A percentile compares a stretch with the other conserved stretches of the same genome.
phyloP scores from a whole-genome alignment of 1,140 invertebrate genomes.

The Drosophila tropicalis region DNA sequence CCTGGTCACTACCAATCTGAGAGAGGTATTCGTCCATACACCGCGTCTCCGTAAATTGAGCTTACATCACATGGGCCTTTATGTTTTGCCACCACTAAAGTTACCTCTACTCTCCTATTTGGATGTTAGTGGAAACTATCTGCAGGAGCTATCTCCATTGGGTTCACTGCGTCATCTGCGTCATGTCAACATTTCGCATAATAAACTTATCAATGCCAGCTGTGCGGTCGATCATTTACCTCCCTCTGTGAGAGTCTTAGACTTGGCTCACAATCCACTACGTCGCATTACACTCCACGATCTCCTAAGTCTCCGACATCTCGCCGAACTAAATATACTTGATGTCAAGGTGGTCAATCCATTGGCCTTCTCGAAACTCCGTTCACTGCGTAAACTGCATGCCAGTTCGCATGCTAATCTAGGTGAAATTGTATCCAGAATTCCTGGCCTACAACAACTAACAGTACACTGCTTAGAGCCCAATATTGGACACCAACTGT shows the following conservation, averaged over 20 bases:
- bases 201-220: slow-evolving; percentile 84
- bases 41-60: slow-evolving; percentile 90
- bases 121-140: slow-evolving; percentile 82
- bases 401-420: slow-evolving; percentile 74
- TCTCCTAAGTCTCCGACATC: slow-evolving; percentile 63
- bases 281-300: slow-evolving; percentile 75
- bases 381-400: slow-evolving; percentile 82
- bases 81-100: slow-evolving; percentile 89
- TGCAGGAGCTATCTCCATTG: slow-evolving; percentile 83
- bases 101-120: slow-evolving; percentile 86
- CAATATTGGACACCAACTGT: slow-evolving; percentile 88
- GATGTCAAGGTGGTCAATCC: slow-evolving; percentile 79
- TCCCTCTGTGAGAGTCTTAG: slow-evolving; percentile 67
- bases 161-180: slow-evolving; percentile 85
- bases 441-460: slow-evolving; percentile 86
- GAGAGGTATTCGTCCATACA: slow-evolving; percentile 94
- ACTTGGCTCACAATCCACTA: slow-evolving; percentile 79
- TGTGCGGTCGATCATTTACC: slow-evolving; percentile 79
- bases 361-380: slow-evolving; percentile 82
- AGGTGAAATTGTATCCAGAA: slow-evolving; percentile 73
- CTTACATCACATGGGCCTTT: slow-evolving; percentile 89
- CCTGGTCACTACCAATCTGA: slow-evolving; percentile 92
- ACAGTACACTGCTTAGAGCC: slow-evolving; percentile 89
- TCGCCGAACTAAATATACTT: slow-evolving; percentile 75
- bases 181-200: slow-evolving; percentile 86